Base-by-base conservation (phyloP, 2,888 invertebrate species). In the Cabera pusaria region DNA sequence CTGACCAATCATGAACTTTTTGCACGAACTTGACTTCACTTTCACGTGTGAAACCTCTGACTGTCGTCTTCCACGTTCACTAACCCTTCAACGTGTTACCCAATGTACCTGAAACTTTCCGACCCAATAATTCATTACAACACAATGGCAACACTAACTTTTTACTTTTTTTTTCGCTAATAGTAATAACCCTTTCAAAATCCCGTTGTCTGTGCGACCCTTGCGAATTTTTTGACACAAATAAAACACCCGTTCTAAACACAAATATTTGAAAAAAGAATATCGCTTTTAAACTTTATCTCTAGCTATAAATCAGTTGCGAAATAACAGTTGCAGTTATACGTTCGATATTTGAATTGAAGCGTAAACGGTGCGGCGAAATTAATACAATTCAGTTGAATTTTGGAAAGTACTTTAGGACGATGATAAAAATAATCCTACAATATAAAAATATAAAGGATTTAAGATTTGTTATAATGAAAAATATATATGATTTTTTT, bases 111-210 rank as follows among this genome's bases (percentile, higher is more conserved):
- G 88, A 88, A 88, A 83, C 67, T 70, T 77, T 75, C 77, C 86
- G 71, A 87, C 81, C 87, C 86, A 87, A 86, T 88, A 88, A 88
- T 87, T 88, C 86, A 88, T 88, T 88, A 88, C 60, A 60, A 53
- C 79, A 88, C 88, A 88, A 88, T 77, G 60, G 64, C 68, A 71
- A 78, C 75, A 82, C 79, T 78, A 83, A 81, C 82, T 77, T 80
- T 71, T 70, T 74, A 74, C 67, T 16, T 7, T 18, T 3, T 39
- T 25, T 39, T 33, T 35, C 10, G 41, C 41, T 87, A 87, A 85
- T 82, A 86, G 68, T 83, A 85, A 86, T 84, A 84, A 79, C 86
- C 88, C 83, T 84, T 88, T 70, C 73, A 68, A 62, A 49, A 48
- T 52, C 40, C 71, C 69, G 75, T 71, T 78, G 77, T 79, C 76